Conservation (phyloP, 2,797 vertebrate genomes). For the Apodemus agrarius region DNA sequence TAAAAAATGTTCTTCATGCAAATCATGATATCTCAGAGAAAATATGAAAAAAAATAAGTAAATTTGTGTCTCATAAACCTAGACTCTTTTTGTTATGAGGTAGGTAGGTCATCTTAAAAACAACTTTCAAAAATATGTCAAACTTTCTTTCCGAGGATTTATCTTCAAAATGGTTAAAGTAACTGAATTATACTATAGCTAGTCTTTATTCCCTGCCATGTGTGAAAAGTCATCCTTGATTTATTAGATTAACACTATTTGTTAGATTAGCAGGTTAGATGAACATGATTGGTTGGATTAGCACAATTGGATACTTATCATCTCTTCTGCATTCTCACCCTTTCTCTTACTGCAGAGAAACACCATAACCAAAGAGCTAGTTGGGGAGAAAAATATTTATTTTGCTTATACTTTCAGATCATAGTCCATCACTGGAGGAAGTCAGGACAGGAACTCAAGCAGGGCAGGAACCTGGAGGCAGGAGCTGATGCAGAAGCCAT, state of each 20-base stretch:
- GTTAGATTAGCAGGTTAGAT: not conserved
- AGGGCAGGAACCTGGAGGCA: not conserved
- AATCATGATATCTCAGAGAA: constrained; percentile 39
- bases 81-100: constrained; percentile 17
- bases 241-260: constrained; percentile 7
- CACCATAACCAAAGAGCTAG: not conserved
- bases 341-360: not conserved
- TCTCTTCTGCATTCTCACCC: not conserved
- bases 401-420: not conserved
- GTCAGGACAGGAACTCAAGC: not conserved
- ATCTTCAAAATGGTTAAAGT: constrained; percentile 23
- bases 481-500: not conserved
- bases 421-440: not conserved
- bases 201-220: constrained; percentile 10
- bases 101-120: constrained; percentile 10
- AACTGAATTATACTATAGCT: not conserved
- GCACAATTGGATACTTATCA: constrained; percentile 16
- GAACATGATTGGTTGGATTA: not conserved
- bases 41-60: constrained; percentile 42
- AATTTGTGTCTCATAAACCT: constrained; percentile 19
- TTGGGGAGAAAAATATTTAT: not conserved
- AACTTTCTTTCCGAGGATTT: not conserved
- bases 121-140: constrained; percentile 37
- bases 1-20: constrained; percentile 30
- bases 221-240: not conserved